phyloP scores from a whole-genome alignment of 2,113 vertebrate genomes.

The Ascaphus truei region DNA sequence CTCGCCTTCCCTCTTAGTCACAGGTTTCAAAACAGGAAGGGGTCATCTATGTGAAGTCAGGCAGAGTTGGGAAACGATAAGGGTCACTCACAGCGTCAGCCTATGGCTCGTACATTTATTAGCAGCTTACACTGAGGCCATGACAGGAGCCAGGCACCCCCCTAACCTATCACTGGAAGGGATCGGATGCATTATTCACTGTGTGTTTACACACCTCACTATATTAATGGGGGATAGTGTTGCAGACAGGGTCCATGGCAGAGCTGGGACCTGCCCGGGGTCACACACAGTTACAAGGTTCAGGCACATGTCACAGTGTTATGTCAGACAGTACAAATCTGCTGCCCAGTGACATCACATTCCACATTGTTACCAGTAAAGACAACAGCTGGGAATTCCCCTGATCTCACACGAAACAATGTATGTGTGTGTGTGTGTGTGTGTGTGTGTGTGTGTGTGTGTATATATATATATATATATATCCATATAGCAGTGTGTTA shows the following conservation, averaged over 20 bases:
- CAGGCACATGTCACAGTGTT: background rate
- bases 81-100: background rate
- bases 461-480: too few species aligned
- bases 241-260: background rate
- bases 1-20: conserved; percentile 21
- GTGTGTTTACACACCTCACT: too few species aligned
- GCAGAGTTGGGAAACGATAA: background rate
- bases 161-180: too few species aligned
- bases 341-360: background rate
- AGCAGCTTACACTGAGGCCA: background rate
- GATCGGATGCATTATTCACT: too few species aligned
- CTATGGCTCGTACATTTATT: background rate
- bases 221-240: too few species aligned
- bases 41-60: too few species aligned
- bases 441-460: too few species aligned
- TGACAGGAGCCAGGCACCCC: background rate
- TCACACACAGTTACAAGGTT: background rate
- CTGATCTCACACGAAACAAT: background rate
- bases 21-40: conserved; percentile 27
- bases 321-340: background rate
- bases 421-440: background rate
- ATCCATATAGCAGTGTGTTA: too few species aligned
- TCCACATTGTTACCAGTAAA: conserved; percentile 1
- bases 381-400: background rate
- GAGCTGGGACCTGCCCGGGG: background rate